Conservation (phyloP, 2,888 invertebrate genomes). For the Meiosimyza decipiens region DNA sequence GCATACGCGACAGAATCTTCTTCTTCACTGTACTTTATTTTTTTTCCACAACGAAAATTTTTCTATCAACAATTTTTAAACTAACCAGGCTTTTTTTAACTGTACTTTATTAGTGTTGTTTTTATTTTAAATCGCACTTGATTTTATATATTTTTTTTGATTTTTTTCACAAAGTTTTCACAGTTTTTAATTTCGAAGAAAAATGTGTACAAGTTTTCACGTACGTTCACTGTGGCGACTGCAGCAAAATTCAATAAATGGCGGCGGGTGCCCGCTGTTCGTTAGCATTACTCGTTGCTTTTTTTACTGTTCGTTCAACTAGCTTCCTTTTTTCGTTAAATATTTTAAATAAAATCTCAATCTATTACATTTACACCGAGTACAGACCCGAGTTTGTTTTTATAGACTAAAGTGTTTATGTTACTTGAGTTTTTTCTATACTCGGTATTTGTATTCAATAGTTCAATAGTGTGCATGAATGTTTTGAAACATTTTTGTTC, state of each 20-base stretch:
- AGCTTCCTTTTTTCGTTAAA: slow-evolving; percentile 13
- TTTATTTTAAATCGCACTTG: slow-evolving; percentile 31
- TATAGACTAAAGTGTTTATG: no score
- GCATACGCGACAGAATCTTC: slow-evolving; percentile 18
- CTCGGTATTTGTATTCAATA: no score
- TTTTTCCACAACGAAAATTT: slow-evolving; percentile 21
- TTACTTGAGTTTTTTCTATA: no score
- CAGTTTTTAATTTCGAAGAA: slow-evolving; percentile 44
- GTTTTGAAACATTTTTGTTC: no score
- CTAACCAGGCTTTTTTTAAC: slow-evolving; percentile 27
- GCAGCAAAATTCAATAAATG: slow-evolving; percentile 48
- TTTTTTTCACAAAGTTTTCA: slow-evolving; percentile 47
- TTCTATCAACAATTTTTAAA: slow-evolving; percentile 35
- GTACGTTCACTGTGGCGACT: slow-evolving; percentile 45
- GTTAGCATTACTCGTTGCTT: slow-evolving; percentile 41
- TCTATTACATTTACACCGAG: no score
- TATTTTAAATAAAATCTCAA: no score
- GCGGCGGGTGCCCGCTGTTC: slow-evolving; percentile 35
- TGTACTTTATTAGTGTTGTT: slow-evolving; percentile 36
- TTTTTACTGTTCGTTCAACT: slow-evolving; percentile 35
- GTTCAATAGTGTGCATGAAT: no score
- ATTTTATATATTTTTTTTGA: slow-evolving; percentile 39
- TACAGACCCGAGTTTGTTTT: no score
- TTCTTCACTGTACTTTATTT: slow-evolving; percentile 28
- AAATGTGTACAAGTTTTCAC: slow-evolving; percentile 55